Evolutionary conservation across 2,797 vertebrate genomes (phyloP), one percentile per base, ranked within the genome.

Genomic region (Pogoniulus pusillus): DNA sequence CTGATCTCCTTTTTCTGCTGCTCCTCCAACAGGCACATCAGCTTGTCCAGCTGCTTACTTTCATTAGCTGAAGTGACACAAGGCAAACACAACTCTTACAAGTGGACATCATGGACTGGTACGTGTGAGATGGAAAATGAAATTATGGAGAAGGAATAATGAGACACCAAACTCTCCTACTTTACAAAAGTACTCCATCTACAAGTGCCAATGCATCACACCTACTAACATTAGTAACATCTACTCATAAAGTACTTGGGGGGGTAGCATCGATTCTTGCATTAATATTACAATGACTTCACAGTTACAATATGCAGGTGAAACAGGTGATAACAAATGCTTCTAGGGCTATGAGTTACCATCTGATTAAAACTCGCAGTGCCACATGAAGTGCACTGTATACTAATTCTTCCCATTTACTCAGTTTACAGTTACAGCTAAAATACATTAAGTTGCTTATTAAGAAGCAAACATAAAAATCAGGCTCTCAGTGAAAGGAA

Each of bases 1-100:
- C 57, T 96, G 91, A 85, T 93, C 16, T 98, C 96, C 66, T 96
- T 97, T 69, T 75, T 96, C 64, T 98, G 96, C 26, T 76, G 96
- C 53, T 91, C 89, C 19, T 98, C 97, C 54, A 98, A 92, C n/a
- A 98, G 68, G 84, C 97, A 97, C 37, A 71, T 22, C 7, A 96
- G 69, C 78, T 96, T 97, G 94, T 98, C 97, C 39, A 97, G 97
- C 72, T 91, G 94, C 62, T 94, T 97, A 96, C 97, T 96, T 63
- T 97, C 96, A 30, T 90, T 91, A 75, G 96, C 98, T 98, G 27
- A 10, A 91, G 6, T 10, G 62, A 73, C 12, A 63, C 35, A 75
- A 37, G 12, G 10, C 82, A 76, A 86, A 37, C 12, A 39, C 12
- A 66, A 9, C 10, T 62, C 58, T 75, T 24, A n/a, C 18, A 68